Evolutionary conservation across 2,888 invertebrate species (phyloP).

Genomic region (Lasioglossum morio): DNA sequence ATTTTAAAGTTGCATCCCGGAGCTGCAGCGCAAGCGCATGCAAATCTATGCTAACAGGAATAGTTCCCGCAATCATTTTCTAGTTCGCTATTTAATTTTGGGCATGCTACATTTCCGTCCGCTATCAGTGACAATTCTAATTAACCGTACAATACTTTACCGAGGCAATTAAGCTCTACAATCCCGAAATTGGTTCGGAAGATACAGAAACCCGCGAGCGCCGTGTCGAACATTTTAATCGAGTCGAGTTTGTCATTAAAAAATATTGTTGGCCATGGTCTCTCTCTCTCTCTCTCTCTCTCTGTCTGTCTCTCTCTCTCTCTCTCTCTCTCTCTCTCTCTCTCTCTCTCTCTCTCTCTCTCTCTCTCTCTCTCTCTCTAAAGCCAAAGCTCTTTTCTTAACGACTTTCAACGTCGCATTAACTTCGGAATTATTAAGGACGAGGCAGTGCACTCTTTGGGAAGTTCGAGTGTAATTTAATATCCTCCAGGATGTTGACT

Average conservation of each 20-base stretch:
- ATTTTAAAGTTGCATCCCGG: conserved; percentile 10
- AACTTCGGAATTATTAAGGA: conserved; percentile 1
- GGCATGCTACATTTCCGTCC: not conserved
- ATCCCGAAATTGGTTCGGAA: not conserved
- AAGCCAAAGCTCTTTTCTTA: not conserved
- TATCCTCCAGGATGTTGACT: not conserved
- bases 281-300: no score
- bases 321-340: not conserved
- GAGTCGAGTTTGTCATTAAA: not conserved
- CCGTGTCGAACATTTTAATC: not conserved
- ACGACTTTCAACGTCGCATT: not conserved
- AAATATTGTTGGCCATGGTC: not conserved
- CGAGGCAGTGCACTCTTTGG: not conserved
- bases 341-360: not conserved
- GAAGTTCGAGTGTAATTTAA: not conserved
- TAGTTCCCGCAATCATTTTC: conserved; percentile 12
- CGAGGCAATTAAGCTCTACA: not conserved
- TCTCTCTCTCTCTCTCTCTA: not conserved
- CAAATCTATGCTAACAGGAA: conserved; percentile 24
- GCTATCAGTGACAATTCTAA: not conserved
- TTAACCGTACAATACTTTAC: not conserved
- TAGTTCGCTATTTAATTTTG: conserved; percentile 5
- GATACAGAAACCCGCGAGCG: not conserved
- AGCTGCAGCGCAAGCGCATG: not conserved
- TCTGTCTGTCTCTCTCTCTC: no score